These are phyloP conservation scores for Drosophila quadrilineata DNA, from an alignment of 1,140 invertebrate species.

Conservation along the genomic window DNA sequence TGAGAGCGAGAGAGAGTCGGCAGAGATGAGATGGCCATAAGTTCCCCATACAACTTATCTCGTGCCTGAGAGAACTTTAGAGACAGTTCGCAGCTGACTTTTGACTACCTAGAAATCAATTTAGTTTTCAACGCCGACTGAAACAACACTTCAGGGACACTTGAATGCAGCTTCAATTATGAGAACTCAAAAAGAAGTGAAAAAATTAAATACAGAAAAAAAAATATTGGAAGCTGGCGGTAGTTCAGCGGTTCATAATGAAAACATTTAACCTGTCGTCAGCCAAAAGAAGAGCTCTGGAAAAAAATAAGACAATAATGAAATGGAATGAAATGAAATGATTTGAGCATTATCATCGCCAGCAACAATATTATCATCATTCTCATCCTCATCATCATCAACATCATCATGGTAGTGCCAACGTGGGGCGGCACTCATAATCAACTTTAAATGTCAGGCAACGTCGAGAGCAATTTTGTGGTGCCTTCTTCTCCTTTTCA, in stretches of 20 bases:
- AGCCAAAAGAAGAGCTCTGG: conserved; percentile 45
- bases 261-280: conserved; percentile 80
- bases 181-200: neutral
- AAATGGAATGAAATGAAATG: no score
- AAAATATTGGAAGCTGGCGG: conserved; percentile 17
- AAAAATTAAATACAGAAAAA: neutral
- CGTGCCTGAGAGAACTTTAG: conserved; percentile 29
- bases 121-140: conserved; percentile 48
- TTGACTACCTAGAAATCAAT: conserved; percentile 67
- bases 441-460: conserved; percentile 48
- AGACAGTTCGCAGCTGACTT: conserved; percentile 15
- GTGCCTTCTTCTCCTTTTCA: conserved; percentile 59
- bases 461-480: conserved; percentile 43
- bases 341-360: conserved; percentile 22
- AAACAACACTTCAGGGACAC: conserved; percentile 49
- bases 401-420: neutral
- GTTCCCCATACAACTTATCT: no score
- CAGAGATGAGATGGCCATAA: neutral
- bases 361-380: neutral
- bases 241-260: conserved; percentile 67
- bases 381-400: neutral
- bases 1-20: neutral
- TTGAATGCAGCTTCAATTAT: conserved; percentile 77
- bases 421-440: conserved; percentile 44
- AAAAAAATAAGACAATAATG: no score